Evolutionary conservation across 1,140 invertebrate species (phyloP), one percentile per base, ranked within the genome.

Genomic region (Heterodera carotae): DNA sequence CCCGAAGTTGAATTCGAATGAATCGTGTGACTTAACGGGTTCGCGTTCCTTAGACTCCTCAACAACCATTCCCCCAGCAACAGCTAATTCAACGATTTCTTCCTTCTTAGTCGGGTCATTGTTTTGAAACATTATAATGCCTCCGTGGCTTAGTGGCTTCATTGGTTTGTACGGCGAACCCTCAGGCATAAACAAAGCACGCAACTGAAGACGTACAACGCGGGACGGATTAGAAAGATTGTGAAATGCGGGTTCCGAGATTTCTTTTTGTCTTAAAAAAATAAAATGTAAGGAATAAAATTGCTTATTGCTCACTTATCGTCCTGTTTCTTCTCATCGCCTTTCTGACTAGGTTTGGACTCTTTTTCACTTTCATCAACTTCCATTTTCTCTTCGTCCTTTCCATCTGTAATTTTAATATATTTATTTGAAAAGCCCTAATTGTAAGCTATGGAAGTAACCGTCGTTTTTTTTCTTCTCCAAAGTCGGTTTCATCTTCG

Each of bases 201-300:
- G 96, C 25, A 97, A 88, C 88, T 98, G 97, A 85, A 95, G 94
- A 72, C 94, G 92, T 90, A 99, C 92, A 4, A 95, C 92, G 68
- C 97, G 91, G 1, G 95, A 94, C 0, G 97, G 97, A 90, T 99
- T 99, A 71, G 91, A 91, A 3, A 99, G 89, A 76, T 96, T 93
- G 89, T 98, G 95, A 89, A 94, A 97, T 76, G 89, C 92, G 0
- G 96, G 92, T 80, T 92, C 92, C 68, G 91, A 89, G 91, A 82
- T 90, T 90, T 88, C 95, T 93, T 12, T 93, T 22, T n/a, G 31
- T 10, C 29, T 68, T 72, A 67, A 60, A 71, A 69, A 43, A 29
- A 72, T 75, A 27, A 31, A 33, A 70, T 31, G 22, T 71, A 36
- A 56, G 56, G 0, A 48, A 8, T 76, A 59, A 56, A 74, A 34